These are phyloP conservation scores for Chloroclystis v-ata DNA, from an alignment of 2,888 invertebrate genomes.

Conservation along the genomic window DNA sequence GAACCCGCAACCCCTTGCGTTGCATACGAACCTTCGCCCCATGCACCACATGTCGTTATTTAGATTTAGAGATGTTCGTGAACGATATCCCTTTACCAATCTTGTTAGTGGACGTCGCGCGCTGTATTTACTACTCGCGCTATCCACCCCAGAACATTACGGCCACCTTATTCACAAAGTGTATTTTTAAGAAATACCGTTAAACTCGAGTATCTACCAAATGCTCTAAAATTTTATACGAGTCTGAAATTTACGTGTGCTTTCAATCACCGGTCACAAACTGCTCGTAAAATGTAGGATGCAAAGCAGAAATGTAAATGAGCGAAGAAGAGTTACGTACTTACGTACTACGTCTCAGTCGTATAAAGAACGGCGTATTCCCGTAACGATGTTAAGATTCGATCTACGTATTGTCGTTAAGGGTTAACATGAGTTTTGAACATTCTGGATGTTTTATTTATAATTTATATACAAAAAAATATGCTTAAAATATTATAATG, in stretches of 20 bases:
- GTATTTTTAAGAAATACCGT: no score
- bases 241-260: constrained; percentile 2
- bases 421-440: neutral
- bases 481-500: no score
- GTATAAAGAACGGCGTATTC: constrained; percentile 31
- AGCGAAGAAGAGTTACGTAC: constrained; percentile 17
- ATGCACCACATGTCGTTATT: no score
- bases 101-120: no score
- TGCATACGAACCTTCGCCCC: no score
- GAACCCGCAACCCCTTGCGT: no score
- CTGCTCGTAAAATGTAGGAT: constrained; percentile 7
- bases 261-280: constrained; percentile 1
- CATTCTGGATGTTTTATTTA: neutral
- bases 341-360: constrained; percentile 13
- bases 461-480: no score
- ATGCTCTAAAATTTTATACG: neutral
- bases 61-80: no score
- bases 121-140: no score
- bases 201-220: neutral
- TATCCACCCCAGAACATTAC: no score
- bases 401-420: constrained; percentile 29
- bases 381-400: constrained; percentile 41
- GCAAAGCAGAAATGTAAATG: constrained; percentile 19
- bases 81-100: no score
- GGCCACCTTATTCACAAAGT: no score